These are phyloP conservation scores for Coregonus ussuriensis DNA, from an alignment of 2,797 vertebrate genomes.

Conservation along the genomic window DNA sequence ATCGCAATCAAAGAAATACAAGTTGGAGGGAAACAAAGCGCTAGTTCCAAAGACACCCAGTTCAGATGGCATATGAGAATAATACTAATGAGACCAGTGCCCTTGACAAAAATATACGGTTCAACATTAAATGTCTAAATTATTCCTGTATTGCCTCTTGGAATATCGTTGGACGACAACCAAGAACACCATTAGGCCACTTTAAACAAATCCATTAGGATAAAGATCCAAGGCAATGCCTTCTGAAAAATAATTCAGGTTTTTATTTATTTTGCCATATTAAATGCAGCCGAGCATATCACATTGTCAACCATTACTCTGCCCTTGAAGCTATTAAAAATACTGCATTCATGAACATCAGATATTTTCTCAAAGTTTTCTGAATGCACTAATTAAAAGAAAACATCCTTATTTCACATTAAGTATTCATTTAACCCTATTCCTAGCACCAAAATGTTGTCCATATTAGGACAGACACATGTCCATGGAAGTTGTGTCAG, in stretches of 20 bases:
- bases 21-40: conserved; percentile 54
- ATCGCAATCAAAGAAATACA: conserved; percentile 61
- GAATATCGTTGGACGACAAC: conserved; percentile 71
- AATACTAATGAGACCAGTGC: conserved; percentile 68
- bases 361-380: conserved; percentile 1
- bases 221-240: conserved; percentile 45
- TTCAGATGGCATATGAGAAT: conserved; percentile 45
- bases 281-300: conserved; percentile 39
- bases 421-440: too few relatives aligned
- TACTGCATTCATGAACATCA: background rate
- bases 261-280: conserved; percentile 48
- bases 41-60: conserved; percentile 43
- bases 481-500: too few relatives aligned
- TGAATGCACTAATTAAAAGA: conserved; percentile 2
- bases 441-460: too few relatives aligned
- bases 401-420: conserved; percentile 20
- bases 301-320: conserved; percentile 15
- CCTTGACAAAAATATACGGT: conserved; percentile 69
- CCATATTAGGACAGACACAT: too few relatives aligned
- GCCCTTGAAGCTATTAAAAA: conserved; percentile 30
- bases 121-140: conserved; percentile 68
- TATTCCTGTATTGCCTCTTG: conserved; percentile 62
- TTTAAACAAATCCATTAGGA: conserved; percentile 74
- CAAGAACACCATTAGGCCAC: conserved; percentile 77
- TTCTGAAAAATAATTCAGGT: conserved; percentile 33